Evolutionary conservation across 2,797 vertebrate genomes (phyloP).

Genomic region (Lindbergichthys nudifrons): DNA sequence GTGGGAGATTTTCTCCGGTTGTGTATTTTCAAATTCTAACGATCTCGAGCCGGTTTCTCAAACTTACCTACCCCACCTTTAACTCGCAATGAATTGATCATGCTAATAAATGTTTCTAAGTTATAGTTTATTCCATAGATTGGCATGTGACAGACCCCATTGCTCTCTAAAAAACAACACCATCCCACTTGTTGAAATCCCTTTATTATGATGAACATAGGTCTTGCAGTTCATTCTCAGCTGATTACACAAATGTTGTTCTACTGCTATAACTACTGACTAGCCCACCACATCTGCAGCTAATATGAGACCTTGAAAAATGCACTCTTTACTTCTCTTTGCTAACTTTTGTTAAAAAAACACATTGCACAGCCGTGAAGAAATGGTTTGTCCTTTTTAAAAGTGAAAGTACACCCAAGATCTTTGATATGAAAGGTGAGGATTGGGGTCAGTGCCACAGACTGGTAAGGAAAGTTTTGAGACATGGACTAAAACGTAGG

Average conservation of each 20-base stretch:
- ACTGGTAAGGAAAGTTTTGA: neutral
- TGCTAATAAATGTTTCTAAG: neutral
- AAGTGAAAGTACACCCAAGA: neutral
- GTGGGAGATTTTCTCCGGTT: too few species aligned
- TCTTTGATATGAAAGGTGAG: neutral
- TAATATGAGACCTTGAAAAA: neutral
- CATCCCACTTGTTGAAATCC: neutral
- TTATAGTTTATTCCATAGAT: neutral
- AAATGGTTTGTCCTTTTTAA: neutral
- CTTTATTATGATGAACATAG: neutral
- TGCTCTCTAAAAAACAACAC: neutral
- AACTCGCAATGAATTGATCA: slow-evolving; percentile 3
- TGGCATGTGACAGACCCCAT: neutral
- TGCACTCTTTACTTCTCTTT: neutral
- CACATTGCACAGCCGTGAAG: neutral
- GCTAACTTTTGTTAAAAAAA: neutral
- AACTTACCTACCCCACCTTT: too few species aligned
- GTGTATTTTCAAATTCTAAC: too few species aligned
- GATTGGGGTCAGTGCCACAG: neutral
- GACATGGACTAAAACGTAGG: neutral
- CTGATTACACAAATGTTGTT: neutral
- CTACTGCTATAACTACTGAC: neutral
- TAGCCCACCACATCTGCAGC: neutral
- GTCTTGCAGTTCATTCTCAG: slow-evolving; percentile 4
- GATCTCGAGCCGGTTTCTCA: too few species aligned